Evolutionary conservation across 2,888 invertebrate genomes (phyloP), one percentile per base, ranked within the genome.

Genomic region (Heliconius hortense): DNA sequence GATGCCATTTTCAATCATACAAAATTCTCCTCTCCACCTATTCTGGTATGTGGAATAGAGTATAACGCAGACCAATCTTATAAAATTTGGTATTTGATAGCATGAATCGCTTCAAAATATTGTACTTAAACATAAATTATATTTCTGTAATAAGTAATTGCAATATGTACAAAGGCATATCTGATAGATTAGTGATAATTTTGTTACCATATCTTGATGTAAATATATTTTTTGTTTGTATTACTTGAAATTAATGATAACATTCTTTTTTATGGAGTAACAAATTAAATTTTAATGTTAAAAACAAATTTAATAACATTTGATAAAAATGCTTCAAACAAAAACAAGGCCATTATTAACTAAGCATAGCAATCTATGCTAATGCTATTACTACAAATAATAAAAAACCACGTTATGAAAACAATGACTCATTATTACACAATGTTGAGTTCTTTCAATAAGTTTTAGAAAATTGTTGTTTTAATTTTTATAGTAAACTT

Each of bases 341-440:
- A 10, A 53, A 56, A 56, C n/a, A 56, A 56, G 4, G 56, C 11
- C n/a, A 18, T 7, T 48, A 18, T 56, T 56, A n/a, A n/a, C 56
- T 48, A 48, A 7, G 18, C 48, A 7, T 48, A 56, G n/a, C n/a
- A n/a, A n/a, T n/a, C n/a, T n/a, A n/a, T n/a, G n/a, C n/a, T n/a
- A n/a, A n/a, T n/a, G n/a, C n/a, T n/a, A 4, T n/a, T n/a, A 11
- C n/a, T 11, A n/a, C n/a, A 15, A 60, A 28, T 24, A 60, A 1
- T 24, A 24, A 24, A 35, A 48, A 43, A 66, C 15, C 5, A 24
- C 8, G 13, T 64, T 64, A 39, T 64, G 15, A 24, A n/a, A 66
- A 43, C 39, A 66, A 66, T 66, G 66, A 39, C 24, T 66, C 66
- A 66, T 43, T 66, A 43, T 66, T 66, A 66, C 66, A 43, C 66